A percentile compares a stretch with the other conserved stretches of the same genome.
Conservation (phyloP, 2,888 invertebrate species). For the Eilema griseolum region DNA sequence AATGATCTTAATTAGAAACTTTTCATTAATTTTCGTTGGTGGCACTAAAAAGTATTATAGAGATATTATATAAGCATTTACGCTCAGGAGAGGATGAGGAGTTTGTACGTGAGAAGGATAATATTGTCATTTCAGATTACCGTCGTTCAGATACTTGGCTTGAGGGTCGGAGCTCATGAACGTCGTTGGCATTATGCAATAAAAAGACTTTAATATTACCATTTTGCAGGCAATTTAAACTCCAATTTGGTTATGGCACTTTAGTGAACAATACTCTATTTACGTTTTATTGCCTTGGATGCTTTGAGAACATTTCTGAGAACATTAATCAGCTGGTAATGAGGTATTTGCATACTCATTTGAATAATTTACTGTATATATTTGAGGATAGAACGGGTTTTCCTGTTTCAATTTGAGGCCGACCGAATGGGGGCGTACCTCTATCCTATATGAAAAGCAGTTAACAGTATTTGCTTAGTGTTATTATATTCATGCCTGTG, state of each 20-base stretch:
- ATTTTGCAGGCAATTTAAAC: constrained; percentile 58
- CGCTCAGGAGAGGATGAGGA: constrained; percentile 39
- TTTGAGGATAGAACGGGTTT: constrained; percentile 4
- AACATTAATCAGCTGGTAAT: constrained; percentile 30
- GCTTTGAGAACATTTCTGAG: constrained; percentile 29
- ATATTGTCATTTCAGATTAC: constrained; percentile 57
- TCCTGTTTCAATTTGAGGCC: constrained; percentile 1
- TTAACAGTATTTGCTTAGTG: not conserved
- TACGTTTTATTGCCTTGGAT: constrained; percentile 39
- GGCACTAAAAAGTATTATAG: constrained; percentile 31
- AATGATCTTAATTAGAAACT: not conserved
- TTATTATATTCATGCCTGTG: not conserved
- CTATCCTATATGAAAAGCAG: constrained; percentile 2
- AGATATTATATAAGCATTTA: constrained; percentile 39
- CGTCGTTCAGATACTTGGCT: constrained; percentile 48
- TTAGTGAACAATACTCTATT: constrained; percentile 38
- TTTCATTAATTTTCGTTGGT: constrained; percentile 18
- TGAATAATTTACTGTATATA: constrained; percentile 10
- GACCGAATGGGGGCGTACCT: not conserved
- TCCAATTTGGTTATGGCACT: constrained; percentile 53
- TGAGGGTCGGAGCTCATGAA: constrained; percentile 44
- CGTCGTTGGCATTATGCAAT: constrained; percentile 49
- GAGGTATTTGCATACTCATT: constrained; percentile 10
- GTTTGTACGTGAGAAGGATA: constrained; percentile 52
- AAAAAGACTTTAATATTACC: constrained; percentile 56